Evolutionary conservation across 2,888 invertebrate genomes (phyloP), one percentile per base, ranked within the genome.

Genomic region (Prosopocoilus inquinatus): DNA sequence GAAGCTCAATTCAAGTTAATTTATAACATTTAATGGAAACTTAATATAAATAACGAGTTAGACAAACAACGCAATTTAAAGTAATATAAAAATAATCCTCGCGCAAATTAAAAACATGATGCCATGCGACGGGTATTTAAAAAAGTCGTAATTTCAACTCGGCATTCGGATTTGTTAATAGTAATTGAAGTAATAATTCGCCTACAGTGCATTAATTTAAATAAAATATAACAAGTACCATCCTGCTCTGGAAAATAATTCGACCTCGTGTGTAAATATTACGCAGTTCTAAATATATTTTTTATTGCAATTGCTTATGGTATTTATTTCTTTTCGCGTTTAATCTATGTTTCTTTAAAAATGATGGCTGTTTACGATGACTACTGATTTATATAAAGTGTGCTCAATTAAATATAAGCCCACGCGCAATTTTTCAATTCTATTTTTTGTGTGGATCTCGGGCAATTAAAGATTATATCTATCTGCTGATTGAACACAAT

Each of bases 161-260:
- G 53, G 45, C 55, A 55, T 55, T 44, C 50, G 55, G 55, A 55
- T 55, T 55, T 55, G 55, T 55, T 55, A 49, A 50, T 49, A 55
- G 70, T 73, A 75, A 75, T 75, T 75, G 75, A 71, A 67, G 71
- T 73, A 74, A 73, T 75, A 75, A 75, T 75, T 75, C 75, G 76
- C 76, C 75, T 75, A 76, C 75, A 53, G 71, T 72, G 70, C 72
- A 75, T 75, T 76, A 76, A 74, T 75, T 75, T 75, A 75, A 76
- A 75, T 75, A 76, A 74, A 74, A 75, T 72, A 72, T 73, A 74
- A 73, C 72, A 70, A 71, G 73, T 70, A 67, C 70, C 73, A 72
- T 74, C 73, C 74, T 74, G 74, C 70, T 66, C 67, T 70, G 69
- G 67, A 71, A 55, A 70, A 71, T 70, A 69, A 68, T 69, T 69